Percentiles rank a stretch among this genome's conserved stretches.
phyloP scores from a whole-genome alignment of 92 coral and sea anemone genomes.

The Parazoanthus darwini region DNA sequence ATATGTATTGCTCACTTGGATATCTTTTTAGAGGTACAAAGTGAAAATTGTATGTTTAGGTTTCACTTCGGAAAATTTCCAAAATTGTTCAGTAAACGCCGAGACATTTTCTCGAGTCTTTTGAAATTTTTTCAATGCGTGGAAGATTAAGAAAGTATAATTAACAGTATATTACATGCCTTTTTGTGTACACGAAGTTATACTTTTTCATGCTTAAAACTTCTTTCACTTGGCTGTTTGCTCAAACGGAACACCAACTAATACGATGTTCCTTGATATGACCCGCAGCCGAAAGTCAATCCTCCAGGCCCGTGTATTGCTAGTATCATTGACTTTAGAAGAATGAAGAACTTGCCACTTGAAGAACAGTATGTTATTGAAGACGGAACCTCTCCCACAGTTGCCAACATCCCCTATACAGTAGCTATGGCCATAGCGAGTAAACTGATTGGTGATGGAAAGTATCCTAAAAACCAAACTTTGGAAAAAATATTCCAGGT shows the following conservation, averaged over 20 bases:
- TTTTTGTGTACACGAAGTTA: too few species aligned
- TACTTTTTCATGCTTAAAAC: too few species aligned
- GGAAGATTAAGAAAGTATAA: too few species aligned
- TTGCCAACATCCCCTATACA: conserved; percentile 27
- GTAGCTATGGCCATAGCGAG: conserved; percentile 49
- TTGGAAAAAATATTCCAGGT: conserved; percentile 48
- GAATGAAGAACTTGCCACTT: conserved; percentile 16
- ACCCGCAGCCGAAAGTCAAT: neutral
- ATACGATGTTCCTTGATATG: neutral
- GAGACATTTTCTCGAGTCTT: too few species aligned
- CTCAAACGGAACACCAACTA: neutral
- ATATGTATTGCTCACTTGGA: too few species aligned
- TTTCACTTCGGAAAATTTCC: too few species aligned
- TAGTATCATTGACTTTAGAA: conserved; percentile 59
- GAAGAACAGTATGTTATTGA: conserved; percentile 51
- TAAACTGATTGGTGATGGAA: conserved; percentile 40
- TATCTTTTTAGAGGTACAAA: too few species aligned
- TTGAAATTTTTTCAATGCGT: too few species aligned
- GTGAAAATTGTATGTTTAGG: too few species aligned
- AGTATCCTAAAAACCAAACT: conserved; percentile 20
- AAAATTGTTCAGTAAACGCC: too few species aligned
- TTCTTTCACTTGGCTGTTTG: too few species aligned
- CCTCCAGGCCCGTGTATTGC: conserved; percentile 71
- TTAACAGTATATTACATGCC: too few species aligned
- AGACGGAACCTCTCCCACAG: conserved; percentile 61